A percentile compares a stretch with the other conserved stretches of the same genome.
Conservation (phyloP, 2,113 vertebrate genomes). For the Ceyx melanurus region DNA sequence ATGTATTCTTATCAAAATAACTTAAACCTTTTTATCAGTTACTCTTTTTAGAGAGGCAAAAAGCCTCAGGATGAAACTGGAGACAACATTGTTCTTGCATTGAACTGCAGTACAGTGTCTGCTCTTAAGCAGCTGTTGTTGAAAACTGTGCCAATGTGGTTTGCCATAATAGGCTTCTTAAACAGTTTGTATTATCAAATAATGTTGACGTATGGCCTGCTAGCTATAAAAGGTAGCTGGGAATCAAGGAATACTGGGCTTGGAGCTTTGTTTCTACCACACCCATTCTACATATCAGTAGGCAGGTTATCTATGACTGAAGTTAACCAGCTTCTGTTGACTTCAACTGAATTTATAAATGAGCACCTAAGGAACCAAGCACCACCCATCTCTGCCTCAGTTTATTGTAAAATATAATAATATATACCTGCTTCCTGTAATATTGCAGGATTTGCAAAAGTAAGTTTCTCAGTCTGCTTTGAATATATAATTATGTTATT, state of each 20-base stretch:
- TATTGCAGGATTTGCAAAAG: not conserved
- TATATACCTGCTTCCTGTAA: not conserved
- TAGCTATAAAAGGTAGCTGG: not conserved
- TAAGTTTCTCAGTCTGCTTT: not conserved
- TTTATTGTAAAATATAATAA: not conserved
- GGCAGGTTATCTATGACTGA: not conserved
- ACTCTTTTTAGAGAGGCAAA: not conserved
- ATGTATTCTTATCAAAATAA: not conserved
- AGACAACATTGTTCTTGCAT: not conserved
- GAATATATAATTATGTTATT: not conserved
- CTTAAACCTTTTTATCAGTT: not conserved
- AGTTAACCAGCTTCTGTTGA: not conserved
- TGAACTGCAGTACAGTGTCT: not conserved
- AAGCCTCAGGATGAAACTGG: not conserved
- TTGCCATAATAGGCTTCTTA: not conserved
- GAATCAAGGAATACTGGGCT: not conserved
- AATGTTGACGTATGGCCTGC: not conserved
- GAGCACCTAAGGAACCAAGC: not conserved
- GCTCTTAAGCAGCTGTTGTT: not conserved
- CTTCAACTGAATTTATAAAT: not conserved
- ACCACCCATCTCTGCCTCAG: not conserved
- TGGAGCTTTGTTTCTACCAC: not conserved
- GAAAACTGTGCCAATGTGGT: not conserved
- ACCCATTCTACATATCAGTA: not conserved
- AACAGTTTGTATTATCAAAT: not conserved